Evolutionary conservation across 2,113 vertebrate species (phyloP).

Genomic region (Cyphomyrus discorhynchus): DNA sequence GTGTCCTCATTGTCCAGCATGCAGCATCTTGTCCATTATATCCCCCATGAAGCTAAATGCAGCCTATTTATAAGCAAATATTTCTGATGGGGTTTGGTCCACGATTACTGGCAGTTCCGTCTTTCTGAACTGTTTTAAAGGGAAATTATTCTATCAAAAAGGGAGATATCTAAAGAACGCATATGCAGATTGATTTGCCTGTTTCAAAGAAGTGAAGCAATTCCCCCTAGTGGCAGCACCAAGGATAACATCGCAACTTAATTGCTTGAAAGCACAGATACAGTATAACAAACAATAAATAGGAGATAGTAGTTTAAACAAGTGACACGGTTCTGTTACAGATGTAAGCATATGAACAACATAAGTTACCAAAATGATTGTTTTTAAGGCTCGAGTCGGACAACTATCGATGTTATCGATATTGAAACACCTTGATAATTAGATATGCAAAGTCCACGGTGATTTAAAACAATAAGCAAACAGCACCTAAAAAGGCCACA

Average conservation of each 20-base stretch:
- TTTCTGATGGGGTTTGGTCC: background rate
- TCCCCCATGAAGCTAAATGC: background rate
- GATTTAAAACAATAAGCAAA: background rate
- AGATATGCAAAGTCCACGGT: background rate
- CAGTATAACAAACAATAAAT: background rate
- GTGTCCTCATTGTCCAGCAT: background rate
- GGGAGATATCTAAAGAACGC: background rate
- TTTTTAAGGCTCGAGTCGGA: background rate
- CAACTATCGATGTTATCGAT: background rate
- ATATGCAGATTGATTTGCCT: background rate
- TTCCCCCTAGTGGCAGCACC: background rate
- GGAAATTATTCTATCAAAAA: background rate
- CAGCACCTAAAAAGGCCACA: background rate
- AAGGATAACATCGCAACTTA: background rate
- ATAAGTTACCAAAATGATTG: background rate
- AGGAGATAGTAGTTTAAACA: background rate
- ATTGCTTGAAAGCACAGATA: background rate
- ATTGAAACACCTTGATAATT: background rate
- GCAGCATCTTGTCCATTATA: background rate
- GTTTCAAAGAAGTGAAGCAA: background rate
- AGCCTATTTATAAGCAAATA: background rate
- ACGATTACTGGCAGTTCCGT: background rate
- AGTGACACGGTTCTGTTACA: background rate
- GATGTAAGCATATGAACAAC: background rate
- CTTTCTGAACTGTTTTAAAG: background rate